Evolutionary conservation across 2,888 invertebrate species (phyloP), one percentile per base, ranked within the genome.

Genomic region (Fabriciana adippe): DNA sequence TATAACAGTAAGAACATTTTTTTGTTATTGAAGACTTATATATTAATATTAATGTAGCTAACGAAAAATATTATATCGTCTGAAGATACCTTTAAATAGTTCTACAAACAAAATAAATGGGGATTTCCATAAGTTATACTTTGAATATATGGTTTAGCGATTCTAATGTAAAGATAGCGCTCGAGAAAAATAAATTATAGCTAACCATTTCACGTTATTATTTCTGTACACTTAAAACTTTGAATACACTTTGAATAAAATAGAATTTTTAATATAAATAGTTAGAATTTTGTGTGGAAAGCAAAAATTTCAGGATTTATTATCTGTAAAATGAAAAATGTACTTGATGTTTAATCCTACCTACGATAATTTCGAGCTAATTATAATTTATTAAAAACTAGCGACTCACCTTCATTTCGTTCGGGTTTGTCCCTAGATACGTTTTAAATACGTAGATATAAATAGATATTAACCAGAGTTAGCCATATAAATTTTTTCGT

Each of bases 121-220:
- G 61, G 35, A 5, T 61, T 41, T 61, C 51, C 61, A 51, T 51
- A 61, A 61, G 61, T 51, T 15, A 51, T 16, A 18, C 50, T 50
- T 41, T 61, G 50, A 50, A 51, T 51, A 61, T 18, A 35, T 51
- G 61, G 35, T 14, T 16, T 47, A 16, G 50, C 50, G 48, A n/a
- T 13, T 60, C 35, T 18, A 6, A 26, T 16, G 51, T 51, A 50
- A 18, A 16, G 60, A 60, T n/a, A 60, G 50, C 31, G 50, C 50
- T 60, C 11, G 31, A 48, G 60, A 35, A 59, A 48, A 11, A 48
- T 26, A 1, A 48, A 59, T 59, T 15, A 26, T 26, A 5, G 57
- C 35, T 59, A 26, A 48, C 48, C 59, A 48, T 59, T 59, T n/a
- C n/a, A 59, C n/a, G 26, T 26, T 48, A 11, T n/a, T 26, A 26